phyloP scores from a whole-genome alignment of 2,888 invertebrate species.

The Drosophila niveifrons region DNA sequence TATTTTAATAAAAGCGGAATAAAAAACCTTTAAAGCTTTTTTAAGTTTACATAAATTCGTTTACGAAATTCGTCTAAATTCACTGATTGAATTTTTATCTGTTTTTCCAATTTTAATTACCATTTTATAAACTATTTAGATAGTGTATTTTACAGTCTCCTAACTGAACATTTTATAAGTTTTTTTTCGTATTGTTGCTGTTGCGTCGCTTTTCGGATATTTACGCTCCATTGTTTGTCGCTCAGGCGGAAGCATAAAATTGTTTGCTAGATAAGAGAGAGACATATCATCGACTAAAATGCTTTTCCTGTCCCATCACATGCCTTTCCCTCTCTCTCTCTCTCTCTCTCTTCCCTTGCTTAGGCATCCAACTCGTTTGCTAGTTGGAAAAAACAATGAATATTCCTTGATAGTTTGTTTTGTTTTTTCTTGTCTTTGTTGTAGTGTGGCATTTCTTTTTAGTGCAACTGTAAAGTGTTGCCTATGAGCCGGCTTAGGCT shows the following conservation, averaged over 20 bases:
- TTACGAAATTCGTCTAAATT: too few species aligned
- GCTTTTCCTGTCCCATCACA: conserved; percentile 51
- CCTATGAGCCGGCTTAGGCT: conserved; percentile 56
- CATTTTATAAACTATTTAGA: neutral
- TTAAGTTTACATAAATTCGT: too few species aligned
- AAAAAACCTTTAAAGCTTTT: too few species aligned
- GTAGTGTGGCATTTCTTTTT: conserved; percentile 48
- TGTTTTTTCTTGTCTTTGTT: conserved; percentile 31
- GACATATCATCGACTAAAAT: conserved; percentile 72
- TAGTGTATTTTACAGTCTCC: conserved; percentile 43
- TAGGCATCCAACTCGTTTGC: conserved; percentile 1
- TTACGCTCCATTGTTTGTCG: conserved; percentile 82
- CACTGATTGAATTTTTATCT: too few species aligned
- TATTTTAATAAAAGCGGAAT: too few species aligned
- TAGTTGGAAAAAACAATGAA: conserved; percentile 58
- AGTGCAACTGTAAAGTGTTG: conserved; percentile 64
- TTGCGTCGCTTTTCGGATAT: conserved; percentile 74
- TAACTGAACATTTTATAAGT: conserved; percentile 18
- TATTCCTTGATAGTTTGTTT: conserved; percentile 61
- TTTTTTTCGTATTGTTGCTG: conserved; percentile 62
- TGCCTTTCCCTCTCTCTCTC: neutral
- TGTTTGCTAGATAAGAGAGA: conserved; percentile 77
- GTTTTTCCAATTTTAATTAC: neutral
- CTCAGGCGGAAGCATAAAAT: conserved; percentile 82
- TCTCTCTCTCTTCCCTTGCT: neutral